A percentile compares a stretch with the other conserved stretches of the same genome.
Evolutionary conservation across 2,113 vertebrate genomes (phyloP).

Genomic region (Aepyceros melampus): DNA sequence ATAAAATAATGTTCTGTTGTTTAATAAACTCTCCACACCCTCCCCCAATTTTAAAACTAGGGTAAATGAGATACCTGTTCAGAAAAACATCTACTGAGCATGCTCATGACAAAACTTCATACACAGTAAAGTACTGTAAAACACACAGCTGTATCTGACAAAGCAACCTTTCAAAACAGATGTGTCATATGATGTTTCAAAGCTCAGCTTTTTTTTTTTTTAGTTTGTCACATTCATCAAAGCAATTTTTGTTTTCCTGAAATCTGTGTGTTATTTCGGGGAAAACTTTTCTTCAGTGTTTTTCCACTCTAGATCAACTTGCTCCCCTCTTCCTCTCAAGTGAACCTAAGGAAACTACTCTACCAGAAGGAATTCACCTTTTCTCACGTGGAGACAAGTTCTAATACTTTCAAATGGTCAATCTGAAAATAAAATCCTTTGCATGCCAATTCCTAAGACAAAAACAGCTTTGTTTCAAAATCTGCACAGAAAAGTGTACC

Average conservation of each 20-base stretch:
- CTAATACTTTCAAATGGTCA: conserved; percentile 44
- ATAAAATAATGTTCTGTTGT: not conserved
- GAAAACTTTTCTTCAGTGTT: conserved; percentile 54
- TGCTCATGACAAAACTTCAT: not conserved
- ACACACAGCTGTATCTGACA: conserved; percentile 78
- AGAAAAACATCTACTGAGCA: conserved; percentile 57
- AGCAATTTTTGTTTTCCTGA: conserved; percentile 71
- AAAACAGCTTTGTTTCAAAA: conserved; percentile 45
- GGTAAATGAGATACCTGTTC: conserved; percentile 67
- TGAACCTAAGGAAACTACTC: conserved; percentile 55
- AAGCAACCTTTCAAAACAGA: conserved; percentile 77
- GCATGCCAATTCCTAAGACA: conserved; percentile 46
- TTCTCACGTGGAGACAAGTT: conserved; percentile 40
- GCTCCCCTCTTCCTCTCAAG: conserved; percentile 35
- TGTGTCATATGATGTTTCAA: conserved; percentile 54
- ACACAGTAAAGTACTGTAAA: conserved; percentile 49
- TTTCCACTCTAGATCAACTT: conserved; percentile 70
- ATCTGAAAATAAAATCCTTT: conserved; percentile 55
- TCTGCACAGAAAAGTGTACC: not conserved
- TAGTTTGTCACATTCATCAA: conserved; percentile 70
- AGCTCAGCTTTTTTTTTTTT: conserved; percentile 41
- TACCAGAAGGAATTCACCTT: conserved; percentile 62
- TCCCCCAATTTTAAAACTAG: conserved; percentile 22
- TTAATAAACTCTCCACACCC: not conserved
- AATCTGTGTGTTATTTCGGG: conserved; percentile 42